Base-by-base conservation (phyloP, 2,797 vertebrate genomes). In the Enteromius viviparus region DNA sequence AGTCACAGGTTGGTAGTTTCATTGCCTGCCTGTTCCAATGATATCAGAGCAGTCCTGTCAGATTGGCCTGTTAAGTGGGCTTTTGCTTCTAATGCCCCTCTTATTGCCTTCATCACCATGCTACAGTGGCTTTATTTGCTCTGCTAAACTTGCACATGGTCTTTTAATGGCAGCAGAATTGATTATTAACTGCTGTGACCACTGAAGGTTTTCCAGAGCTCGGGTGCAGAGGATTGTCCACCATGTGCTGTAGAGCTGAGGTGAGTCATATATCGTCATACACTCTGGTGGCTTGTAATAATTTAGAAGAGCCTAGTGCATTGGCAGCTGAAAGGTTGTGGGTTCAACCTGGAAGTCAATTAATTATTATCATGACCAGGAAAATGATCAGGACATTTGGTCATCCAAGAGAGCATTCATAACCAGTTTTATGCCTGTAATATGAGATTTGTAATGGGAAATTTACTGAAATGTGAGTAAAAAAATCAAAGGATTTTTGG, bases 161-260 rank as follows among this genome's bases (percentile, higher is more conserved):
- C 45, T 89, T 92, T 86, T 85, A 90, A 89, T 89, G 85, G 83
- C 86, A 86, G 83, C 78, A 82, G 82, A 80, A 90, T 90, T 89
- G 89, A 85, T 89, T 89, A 88, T 89, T 88, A 89, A 81, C 72
- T 65, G 74, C 53, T 71, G 65, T 77, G 79, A 53, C n/a, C 49
- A 72, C 53, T 72, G 9, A 45, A 60, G n/a, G 66, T 34, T 62
- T 32, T 40, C 11, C 47, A n/a, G 15, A 9, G n/a, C 65, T 72
- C 19, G 68, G n/a, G 75, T 76, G 64, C 72, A 47, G 55, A 77
- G 66, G 21, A 69, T 78, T 78, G 77, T 45, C 53, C 51, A 34
- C 9, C 40, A 47, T 81, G 51, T 23, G 3, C 34, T 47, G 68
- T 51, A 32, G 55, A 58, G 15, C n/a, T 51, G 8, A 65, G 45